phyloP scores from a whole-genome alignment of 1,140 invertebrate species.

The Drosophila subobscura region DNA sequence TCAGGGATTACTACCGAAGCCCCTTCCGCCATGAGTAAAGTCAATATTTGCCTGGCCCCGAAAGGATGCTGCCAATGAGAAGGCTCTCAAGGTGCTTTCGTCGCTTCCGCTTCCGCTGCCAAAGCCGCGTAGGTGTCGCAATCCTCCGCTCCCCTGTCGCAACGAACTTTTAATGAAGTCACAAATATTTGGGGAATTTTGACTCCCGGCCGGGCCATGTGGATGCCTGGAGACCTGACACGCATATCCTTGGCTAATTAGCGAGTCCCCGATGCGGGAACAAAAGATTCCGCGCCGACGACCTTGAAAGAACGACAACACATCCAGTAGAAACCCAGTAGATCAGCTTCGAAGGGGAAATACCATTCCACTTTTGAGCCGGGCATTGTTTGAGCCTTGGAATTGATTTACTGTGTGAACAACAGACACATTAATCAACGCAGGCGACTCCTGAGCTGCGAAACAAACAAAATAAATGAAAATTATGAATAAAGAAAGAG shows the following conservation, averaged over 20 bases:
- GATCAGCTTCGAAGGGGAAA: no score
- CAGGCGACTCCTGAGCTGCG: not conserved
- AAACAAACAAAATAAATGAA: conserved; percentile 14
- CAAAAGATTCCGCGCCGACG: conserved; percentile 15
- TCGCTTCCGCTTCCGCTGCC: conserved; percentile 11
- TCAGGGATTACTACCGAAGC: conserved; percentile 45
- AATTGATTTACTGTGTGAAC: conserved; percentile 26
- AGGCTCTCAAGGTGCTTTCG: conserved; percentile 14
- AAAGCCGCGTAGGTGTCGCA: conserved; percentile 17
- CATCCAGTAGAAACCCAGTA: not conserved
- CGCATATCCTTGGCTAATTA: conserved; percentile 52
- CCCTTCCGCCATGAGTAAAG: conserved; percentile 21
- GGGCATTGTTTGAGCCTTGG: conserved; percentile 6
- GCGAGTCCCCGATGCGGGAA: conserved; percentile 15
- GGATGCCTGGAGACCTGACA: conserved; percentile 27
- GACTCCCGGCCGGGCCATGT: conserved; percentile 29
- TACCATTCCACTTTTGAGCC: no score
- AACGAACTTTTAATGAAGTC: conserved; percentile 51
- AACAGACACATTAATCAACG: conserved; percentile 43
- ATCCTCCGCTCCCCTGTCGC: not conserved
- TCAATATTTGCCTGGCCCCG: conserved; percentile 62
- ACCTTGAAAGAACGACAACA: conserved; percentile 21
- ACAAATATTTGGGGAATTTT: conserved; percentile 42
- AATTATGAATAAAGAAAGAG: conserved; percentile 17
- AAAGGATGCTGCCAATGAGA: conserved; percentile 26